Evolutionary conservation across 1,140 invertebrate species (phyloP), one percentile per base, ranked within the genome.

Genomic region (Hesperophylax magnus): DNA sequence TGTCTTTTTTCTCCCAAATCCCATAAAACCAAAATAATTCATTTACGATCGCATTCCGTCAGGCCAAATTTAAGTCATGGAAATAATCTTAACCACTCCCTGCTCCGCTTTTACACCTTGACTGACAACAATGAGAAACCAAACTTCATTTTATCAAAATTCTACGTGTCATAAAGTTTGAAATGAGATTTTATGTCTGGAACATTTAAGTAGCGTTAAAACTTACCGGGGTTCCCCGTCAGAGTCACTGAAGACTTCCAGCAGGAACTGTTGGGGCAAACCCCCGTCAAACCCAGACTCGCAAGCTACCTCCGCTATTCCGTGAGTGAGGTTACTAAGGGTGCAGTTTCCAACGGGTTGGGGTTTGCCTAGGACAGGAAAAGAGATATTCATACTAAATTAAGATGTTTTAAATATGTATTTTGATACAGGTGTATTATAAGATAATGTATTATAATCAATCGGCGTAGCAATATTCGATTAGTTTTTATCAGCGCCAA

Each of bases 231-330:
- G 92, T 76, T 88, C 86, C 17, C 83, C 87, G 83, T 89, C 92
- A 80, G 89, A 91, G 77, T 88, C 91, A 82, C 92, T 92, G 89
- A 94, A 96, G 4, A 97, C 94, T 90, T 97, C 96, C 82, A 97
- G 90, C 74, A 95, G 89, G 88, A 97, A 98, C 81, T 93, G 93
- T 87, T 97, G 96, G 14, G 93, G 92, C n/a, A 97, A 91, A 5
- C 96, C 96, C 24, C 96, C 96, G 85, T 96, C 95, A 84, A 93
- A 93, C 69, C 96, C 95, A 4, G 95, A 92, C 72, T 91, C 86
- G 86, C 96, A 97, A 39, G 92, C 93, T 81, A 97, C 94, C 86
- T 94, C 93, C 31, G 89, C 72, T 6, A 85, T 82, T 6, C 85
- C 84, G 0, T 81, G 80, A 65, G 86, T 89, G 71, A 88, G 86